A percentile compares a stretch with the other conserved stretches of the same genome.
Evolutionary conservation across 2,888 invertebrate genomes (phyloP).

Genomic region (Drosophila kambysellisi): DNA sequence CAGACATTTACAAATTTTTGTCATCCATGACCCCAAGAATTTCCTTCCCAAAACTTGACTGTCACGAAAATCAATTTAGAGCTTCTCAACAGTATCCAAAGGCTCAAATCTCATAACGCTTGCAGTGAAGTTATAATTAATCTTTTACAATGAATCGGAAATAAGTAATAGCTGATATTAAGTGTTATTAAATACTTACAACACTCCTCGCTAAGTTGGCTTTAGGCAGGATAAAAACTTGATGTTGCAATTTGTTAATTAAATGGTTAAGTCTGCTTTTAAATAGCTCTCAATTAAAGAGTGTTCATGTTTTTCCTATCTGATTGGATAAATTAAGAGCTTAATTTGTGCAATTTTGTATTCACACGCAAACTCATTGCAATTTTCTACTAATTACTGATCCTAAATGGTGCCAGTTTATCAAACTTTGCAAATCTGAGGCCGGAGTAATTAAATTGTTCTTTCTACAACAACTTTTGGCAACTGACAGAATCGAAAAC

Average conservation of each 20-base stretch:
- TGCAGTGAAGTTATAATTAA: not conserved
- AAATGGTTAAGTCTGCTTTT: not conserved
- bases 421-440: not conserved
- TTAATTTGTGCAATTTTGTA: conserved; percentile 36
- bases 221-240: not conserved
- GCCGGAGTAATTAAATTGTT: not conserved
- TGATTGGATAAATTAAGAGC: conserved; percentile 6
- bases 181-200: not conserved
- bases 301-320: conserved; percentile 7
- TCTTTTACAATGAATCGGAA: not conserved
- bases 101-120: conserved; percentile 22
- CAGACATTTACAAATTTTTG: conserved; percentile 26
- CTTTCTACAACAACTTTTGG: not conserved
- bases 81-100: conserved; percentile 9
- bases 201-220: not conserved
- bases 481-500: not conserved
- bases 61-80: conserved; percentile 23
- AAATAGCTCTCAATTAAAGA: conserved; percentile 24
- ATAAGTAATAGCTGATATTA: not conserved
- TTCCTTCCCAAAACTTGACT: conserved; percentile 12
- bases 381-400: conserved; percentile 19
- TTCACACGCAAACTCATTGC: conserved; percentile 9
- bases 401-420: conserved; percentile 10
- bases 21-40: conserved; percentile 27
- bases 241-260: conserved; percentile 19